Evolutionary conservation across 2,888 invertebrate species (phyloP), one percentile per base, ranked within the genome.

Genomic region (Drosophila atroscutellata): DNA sequence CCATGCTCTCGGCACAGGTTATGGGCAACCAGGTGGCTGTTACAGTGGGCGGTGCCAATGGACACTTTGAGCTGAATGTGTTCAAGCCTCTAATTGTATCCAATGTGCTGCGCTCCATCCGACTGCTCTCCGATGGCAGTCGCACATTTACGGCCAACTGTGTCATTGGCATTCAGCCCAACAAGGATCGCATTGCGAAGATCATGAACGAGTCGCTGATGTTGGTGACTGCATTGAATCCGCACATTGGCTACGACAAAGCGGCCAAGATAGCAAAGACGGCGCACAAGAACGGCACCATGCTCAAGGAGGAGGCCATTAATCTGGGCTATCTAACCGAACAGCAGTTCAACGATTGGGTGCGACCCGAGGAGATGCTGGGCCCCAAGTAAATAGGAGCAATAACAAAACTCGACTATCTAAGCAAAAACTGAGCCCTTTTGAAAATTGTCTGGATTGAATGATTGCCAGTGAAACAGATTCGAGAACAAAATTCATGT

Each of bases 11-110:
- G 4, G 97, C 98, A 6, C 98, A 98, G 92, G 98, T 99, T 64
- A 99, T 99, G 97, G 99, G 99, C 57, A 99, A 99, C 94, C 97
- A 99, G 92, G 98, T 98, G 37, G 99, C 99, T 0, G 96, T 96
- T 42, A 96, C 97, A 0, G 93, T 99, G 36, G 99, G 98, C 45
- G 99, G 98, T 49, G 96, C 97, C 86, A 98, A 97, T 92, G 99
- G 99, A 2, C 99, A 99, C 93, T 99, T 99, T 93, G 99, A 99
- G 93, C 94, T 99, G 49, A 99, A 99, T 93, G 99, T 99, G 2
- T 99, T 99, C 94, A 99, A 99, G 92, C 98, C 99, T 0, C 94
- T 99, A 94, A 99, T 99, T 77, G 98, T 98, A 0, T 95, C 97
- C 32, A 99, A 99, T 93, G 97, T 98, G 20, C 94, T 99, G 61